A percentile compares a stretch with the other conserved stretches of the same genome.
phyloP scores from a whole-genome alignment of 2,113 vertebrate species.

The Panurus biarmicus region DNA sequence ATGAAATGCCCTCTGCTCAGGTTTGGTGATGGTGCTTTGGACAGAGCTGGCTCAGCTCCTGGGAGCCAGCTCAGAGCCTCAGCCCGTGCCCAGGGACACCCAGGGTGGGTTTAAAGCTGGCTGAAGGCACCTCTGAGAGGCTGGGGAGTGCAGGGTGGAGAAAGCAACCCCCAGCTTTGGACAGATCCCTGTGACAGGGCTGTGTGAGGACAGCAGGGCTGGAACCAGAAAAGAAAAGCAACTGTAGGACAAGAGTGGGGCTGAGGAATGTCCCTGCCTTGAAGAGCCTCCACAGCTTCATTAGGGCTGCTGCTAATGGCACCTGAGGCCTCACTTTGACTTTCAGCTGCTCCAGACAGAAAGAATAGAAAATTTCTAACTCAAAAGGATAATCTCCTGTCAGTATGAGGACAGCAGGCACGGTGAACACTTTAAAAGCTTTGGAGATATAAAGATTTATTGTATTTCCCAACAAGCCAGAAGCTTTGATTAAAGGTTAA shows the following conservation, averaged over 20 bases:
- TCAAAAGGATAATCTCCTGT: conserved; percentile 69
- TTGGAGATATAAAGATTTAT: conserved; percentile 58
- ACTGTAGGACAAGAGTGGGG: rapidly evolving
- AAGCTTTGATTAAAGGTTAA: conserved; percentile 66
- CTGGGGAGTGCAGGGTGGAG: too few relatives aligned
- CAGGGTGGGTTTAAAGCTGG: rapidly evolving
- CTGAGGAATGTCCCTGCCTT: rapidly evolving
- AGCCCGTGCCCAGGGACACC: rapidly evolving
- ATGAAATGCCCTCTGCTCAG: rapidly evolving
- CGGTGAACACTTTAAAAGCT: conserved; percentile 70
- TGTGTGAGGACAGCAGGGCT: not conserved
- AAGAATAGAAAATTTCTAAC: conserved; percentile 67
- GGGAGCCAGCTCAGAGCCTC: rapidly evolving
- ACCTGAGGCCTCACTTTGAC: not conserved
- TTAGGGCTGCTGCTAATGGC: too few relatives aligned
- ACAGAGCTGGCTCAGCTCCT: too few relatives aligned
- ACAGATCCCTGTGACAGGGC: rapidly evolving
- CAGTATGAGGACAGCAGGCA: conserved; percentile 48
- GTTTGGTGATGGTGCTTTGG: too few relatives aligned
- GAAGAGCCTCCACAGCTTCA: not conserved
- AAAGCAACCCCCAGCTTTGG: not conserved
- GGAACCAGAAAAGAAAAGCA: not conserved
- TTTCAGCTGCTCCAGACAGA: conserved; percentile 50
- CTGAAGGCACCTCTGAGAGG: too few relatives aligned
- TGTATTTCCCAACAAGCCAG: conserved; percentile 47